Percentiles rank a stretch among this genome's conserved stretches.
These are phyloP conservation scores for Cerastoderma edule DNA, from an alignment of 2,888 invertebrate species.

Conservation along the genomic window DNA sequence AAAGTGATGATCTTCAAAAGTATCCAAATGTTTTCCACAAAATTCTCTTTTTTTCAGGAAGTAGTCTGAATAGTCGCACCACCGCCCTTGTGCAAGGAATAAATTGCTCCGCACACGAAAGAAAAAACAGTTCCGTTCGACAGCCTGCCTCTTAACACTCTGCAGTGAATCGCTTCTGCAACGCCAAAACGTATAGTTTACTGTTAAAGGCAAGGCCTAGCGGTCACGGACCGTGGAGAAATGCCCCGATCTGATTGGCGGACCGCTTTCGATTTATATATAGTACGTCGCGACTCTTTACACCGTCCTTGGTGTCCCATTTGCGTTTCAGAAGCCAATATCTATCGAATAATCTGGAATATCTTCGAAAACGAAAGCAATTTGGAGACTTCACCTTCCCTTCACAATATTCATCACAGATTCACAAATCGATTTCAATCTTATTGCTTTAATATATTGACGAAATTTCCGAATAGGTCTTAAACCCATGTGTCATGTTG, in stretches of 20 bases:
- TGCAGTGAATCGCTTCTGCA: conserved; percentile 15
- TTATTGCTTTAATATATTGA: too few relatives aligned
- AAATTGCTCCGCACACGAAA: conserved; percentile 15
- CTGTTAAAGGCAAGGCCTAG: conserved; percentile 15
- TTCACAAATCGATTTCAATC: too few relatives aligned
- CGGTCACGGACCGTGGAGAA: conserved; percentile 18
- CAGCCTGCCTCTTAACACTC: background rate
- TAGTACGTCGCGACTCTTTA: too few relatives aligned
- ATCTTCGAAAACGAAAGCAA: too few relatives aligned
- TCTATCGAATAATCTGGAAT: too few relatives aligned
- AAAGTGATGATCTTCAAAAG: background rate
- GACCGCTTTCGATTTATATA: background rate
- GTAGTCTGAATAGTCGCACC: background rate
- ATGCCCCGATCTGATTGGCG: conserved; percentile 12
- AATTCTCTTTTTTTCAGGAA: too few relatives aligned
- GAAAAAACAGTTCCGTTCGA: conserved; percentile 10
- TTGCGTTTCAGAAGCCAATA: too few relatives aligned
- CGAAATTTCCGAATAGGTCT: too few relatives aligned
- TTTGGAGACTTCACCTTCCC: too few relatives aligned
- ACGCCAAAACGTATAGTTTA: background rate
- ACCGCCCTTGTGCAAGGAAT: conserved; percentile 9
- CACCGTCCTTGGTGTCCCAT: too few relatives aligned
- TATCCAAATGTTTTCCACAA: background rate
- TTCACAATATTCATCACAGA: too few relatives aligned
- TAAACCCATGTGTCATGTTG: too few relatives aligned